These are phyloP conservation scores for Seriola rivoliana DNA, from an alignment of 2,113 vertebrate genomes.

Conservation along the genomic window DNA sequence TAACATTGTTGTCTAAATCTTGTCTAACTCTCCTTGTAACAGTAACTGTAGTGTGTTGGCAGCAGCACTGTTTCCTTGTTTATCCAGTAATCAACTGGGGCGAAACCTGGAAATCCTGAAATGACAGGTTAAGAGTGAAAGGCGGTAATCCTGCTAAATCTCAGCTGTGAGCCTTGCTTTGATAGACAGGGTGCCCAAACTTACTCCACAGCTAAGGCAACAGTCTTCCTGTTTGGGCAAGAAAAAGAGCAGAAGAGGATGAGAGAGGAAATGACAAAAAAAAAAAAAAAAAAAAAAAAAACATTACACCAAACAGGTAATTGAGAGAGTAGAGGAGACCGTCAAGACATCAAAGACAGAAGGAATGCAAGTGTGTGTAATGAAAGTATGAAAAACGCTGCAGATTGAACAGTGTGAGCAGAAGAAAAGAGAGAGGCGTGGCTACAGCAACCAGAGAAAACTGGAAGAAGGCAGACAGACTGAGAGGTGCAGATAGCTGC, in stretches of 20 bases:
- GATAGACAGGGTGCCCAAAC: conserved; percentile 65
- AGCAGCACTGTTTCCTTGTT: conserved; percentile 46
- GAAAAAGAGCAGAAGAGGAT: conserved; percentile 8
- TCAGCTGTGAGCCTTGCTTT: conserved; percentile 63
- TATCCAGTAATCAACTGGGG: conserved; percentile 49
- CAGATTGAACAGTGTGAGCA: neutral
- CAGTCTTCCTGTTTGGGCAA: conserved; percentile 51
- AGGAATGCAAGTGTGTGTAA: neutral
- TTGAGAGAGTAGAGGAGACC: neutral
- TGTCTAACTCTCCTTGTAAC: neutral
- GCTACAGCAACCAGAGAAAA: neutral
- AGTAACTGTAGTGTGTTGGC: conserved; percentile 10
- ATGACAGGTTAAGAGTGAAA: conserved; percentile 47
- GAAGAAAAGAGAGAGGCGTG: neutral
- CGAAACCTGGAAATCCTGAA: conserved; percentile 65
- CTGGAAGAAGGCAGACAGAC: conserved; percentile 18
- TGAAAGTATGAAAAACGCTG: neutral
- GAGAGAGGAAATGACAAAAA: conserved; percentile 21
- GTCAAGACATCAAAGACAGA: neutral
- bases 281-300: neutral
- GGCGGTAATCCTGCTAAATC: conserved; percentile 60
- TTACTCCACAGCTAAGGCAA: conserved; percentile 40
- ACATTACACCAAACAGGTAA: neutral
- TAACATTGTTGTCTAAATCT: conserved; percentile 14
- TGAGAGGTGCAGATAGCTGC: conserved; percentile 57